Conservation (phyloP, 2,113 vertebrate genomes). For the Noctilio leporinus region DNA sequence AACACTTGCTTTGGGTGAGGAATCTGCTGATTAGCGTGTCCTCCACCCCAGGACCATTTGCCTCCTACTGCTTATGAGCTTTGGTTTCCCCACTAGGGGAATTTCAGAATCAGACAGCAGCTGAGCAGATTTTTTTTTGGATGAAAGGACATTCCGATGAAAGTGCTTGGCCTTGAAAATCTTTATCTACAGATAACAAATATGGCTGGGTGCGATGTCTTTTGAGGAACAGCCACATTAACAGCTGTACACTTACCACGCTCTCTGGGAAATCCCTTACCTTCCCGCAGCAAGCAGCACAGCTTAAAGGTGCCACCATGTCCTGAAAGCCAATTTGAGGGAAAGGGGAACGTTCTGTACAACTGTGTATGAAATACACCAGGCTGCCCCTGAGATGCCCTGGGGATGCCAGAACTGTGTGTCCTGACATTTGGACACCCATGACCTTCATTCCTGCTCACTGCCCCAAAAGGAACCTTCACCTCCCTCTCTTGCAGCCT, state of each 20-base stretch:
- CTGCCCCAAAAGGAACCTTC: background rate
- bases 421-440: background rate
- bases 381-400: background rate
- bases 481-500: background rate
- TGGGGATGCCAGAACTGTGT: background rate
- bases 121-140: background rate
- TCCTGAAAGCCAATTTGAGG: background rate
- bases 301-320: background rate
- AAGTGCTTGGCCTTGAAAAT: slow-evolving; percentile 29
- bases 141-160: background rate
- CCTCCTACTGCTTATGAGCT: background rate
- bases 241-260: background rate
- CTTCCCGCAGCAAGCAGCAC: background rate
- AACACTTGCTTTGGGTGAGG: background rate
- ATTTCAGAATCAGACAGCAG: background rate
- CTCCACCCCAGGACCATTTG: background rate
- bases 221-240: background rate
- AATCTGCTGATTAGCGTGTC: background rate
- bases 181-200: slow-evolving; percentile 35
- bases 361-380: background rate
- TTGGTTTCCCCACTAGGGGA: background rate
- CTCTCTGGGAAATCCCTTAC: background rate
- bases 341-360: accelerated
- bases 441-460: background rate
- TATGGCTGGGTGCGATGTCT: background rate